Evolutionary conservation across 2,113 vertebrate genomes (phyloP).

Genomic region (Antechinus stuartii): DNA sequence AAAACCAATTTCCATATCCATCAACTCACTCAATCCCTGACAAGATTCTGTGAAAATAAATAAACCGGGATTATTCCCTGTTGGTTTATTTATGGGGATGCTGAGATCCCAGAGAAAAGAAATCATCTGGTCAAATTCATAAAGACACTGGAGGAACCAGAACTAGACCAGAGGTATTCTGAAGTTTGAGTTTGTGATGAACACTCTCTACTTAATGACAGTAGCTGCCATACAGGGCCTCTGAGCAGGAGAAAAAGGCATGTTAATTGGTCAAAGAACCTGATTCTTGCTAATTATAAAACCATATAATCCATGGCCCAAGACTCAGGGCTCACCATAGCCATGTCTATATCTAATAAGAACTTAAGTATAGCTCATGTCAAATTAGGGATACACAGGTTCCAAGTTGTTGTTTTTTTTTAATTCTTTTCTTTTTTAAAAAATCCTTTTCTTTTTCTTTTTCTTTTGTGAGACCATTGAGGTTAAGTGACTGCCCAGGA

Average conservation of each 20-base stretch:
- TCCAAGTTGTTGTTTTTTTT: background rate
- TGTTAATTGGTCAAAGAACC: background rate
- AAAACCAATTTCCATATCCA: background rate
- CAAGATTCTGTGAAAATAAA: background rate
- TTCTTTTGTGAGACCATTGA: no score
- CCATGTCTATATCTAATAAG: background rate
- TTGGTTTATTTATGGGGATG: background rate
- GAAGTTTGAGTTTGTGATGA: background rate
- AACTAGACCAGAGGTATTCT: background rate
- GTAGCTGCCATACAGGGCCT: background rate
- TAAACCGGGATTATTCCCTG: background rate
- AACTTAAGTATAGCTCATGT: background rate
- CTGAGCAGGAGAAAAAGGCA: background rate
- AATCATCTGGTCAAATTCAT: background rate
- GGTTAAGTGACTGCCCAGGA: no score
- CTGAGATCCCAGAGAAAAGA: background rate
- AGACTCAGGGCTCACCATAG: background rate
- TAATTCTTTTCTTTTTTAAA: no score
- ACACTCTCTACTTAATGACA: background rate
- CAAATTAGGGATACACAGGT: background rate
- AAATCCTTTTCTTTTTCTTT: no score
- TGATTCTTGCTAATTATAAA: background rate
- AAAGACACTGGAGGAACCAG: background rate
- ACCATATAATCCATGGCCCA: background rate
- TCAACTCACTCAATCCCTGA: background rate